These are phyloP conservation scores for Heliconius erato DNA, from an alignment of 2,888 invertebrate species.

Conservation along the genomic window DNA sequence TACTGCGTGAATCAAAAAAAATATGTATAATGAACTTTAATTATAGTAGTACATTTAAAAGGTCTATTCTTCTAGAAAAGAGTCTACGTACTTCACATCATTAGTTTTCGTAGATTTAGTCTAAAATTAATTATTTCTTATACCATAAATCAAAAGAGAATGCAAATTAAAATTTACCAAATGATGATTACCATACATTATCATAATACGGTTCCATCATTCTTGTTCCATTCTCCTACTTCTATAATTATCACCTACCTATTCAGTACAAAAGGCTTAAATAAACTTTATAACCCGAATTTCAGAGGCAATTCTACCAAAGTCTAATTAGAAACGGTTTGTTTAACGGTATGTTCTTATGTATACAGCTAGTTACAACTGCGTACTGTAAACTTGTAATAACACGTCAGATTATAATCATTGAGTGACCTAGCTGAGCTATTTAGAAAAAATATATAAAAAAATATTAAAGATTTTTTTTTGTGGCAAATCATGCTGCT, in stretches of 20 bases:
- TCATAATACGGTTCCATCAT: neutral
- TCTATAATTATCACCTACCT: constrained; percentile 14
- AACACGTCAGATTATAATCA: neutral
- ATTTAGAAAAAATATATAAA: neutral
- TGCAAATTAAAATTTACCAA: neutral
- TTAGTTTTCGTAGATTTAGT: neutral
- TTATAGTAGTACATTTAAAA: too few species aligned
- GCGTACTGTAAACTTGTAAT: neutral
- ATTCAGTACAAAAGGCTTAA: constrained; percentile 12
- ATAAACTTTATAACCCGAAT: constrained; percentile 31
- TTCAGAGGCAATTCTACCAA: constrained; percentile 35
- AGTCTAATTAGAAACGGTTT: constrained; percentile 43
- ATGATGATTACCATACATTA: neutral
- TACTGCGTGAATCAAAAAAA: neutral
- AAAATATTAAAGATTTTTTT: neutral
- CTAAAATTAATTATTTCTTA: neutral
- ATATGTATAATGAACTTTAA: neutral
- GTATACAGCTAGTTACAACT: neutral
- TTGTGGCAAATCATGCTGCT: too few species aligned
- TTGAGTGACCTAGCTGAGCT: neutral
- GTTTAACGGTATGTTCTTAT: constrained; percentile 36
- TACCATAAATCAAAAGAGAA: neutral
- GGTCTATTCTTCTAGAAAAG: too few species aligned
- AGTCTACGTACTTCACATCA: neutral
- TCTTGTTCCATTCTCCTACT: constrained; percentile 22